Evolutionary conservation across 1,140 invertebrate genomes (phyloP), one percentile per base, ranked within the genome.

Genomic region (Bilobella aurantiaca): DNA sequence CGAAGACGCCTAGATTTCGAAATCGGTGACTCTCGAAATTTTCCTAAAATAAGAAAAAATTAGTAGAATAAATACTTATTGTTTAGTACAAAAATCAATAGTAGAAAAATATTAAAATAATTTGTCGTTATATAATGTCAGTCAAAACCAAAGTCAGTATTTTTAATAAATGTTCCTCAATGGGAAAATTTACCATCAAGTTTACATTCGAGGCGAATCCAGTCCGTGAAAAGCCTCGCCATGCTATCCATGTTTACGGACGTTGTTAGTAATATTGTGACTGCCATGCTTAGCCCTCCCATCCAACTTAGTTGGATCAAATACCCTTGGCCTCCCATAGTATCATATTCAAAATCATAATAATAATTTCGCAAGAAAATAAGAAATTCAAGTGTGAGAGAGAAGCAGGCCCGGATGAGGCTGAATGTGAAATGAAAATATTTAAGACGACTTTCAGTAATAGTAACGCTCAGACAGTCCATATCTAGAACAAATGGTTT

Each of bases 141-240:
- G n/a, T n/a, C n/a, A n/a, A n/a, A n/a, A n/a, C n/a, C n/a, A n/a
- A n/a, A n/a, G n/a, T n/a, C n/a, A n/a, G n/a, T n/a, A n/a, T n/a
- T n/a, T n/a, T n/a, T n/a, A n/a, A n/a, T n/a, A n/a, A n/a, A n/a
- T n/a, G n/a, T n/a, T n/a, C n/a, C n/a, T n/a, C n/a, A n/a, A n/a
- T n/a, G n/a, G n/a, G n/a, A n/a, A n/a, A 25, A 14, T 23, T 56
- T 56, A 56, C 49, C 49, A 56, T 56, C 49, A 5, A 56, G 49
- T 56, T 56, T 56, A 8, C 3, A n/a, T 56, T 56, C 49, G 14
- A 56, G 21, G 12, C 49, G 49, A 12, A 56, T 14, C 49, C 49
- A 56, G 23, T 56, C 49, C 21, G 14, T 14, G 14, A 56, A 25
- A 12, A 56, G 14, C 23, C 21, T 56, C 8, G 49, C 49, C 8